A percentile compares a stretch with the other conserved stretches of the same genome.
These are phyloP conservation scores for Noctua janthina DNA, from an alignment of 2,888 invertebrate genomes.

Conservation along the genomic window DNA sequence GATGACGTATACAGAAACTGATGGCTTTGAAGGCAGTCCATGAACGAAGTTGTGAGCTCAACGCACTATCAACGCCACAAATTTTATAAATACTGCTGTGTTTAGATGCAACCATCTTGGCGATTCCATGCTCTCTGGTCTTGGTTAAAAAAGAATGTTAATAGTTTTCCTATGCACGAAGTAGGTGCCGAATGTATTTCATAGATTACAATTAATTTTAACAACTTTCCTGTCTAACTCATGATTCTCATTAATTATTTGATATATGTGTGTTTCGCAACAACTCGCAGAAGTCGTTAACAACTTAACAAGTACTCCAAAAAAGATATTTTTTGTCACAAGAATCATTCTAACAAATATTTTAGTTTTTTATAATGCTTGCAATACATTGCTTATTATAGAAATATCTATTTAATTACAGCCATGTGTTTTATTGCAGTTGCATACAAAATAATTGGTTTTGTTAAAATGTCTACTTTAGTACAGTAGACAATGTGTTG, in stretches of 20 bases:
- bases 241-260: not conserved
- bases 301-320: not conserved
- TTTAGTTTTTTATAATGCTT: not conserved
- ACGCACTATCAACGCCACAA: not conserved
- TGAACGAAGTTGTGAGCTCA: too few relatives aligned
- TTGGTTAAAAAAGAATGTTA: not conserved
- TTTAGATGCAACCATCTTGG: not conserved
- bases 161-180: not conserved
- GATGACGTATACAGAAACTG: not conserved
- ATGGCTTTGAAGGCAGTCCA: not conserved
- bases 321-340: not conserved
- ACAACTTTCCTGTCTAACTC: not conserved
- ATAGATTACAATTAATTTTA: not conserved
- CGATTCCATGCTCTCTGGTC: not conserved
- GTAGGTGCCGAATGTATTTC: not conserved
- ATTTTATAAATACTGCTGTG: not conserved
- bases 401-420: conserved; percentile 3
- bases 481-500: not conserved
- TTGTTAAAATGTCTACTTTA: not conserved
- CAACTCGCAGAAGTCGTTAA: not conserved
- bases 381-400: not conserved
- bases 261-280: not conserved
- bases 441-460: not conserved
- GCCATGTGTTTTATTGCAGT: conserved; percentile 14
- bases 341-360: not conserved